Conservation (phyloP, 2,113 vertebrate species). For the Calyptommatus sinebrachiatus region DNA sequence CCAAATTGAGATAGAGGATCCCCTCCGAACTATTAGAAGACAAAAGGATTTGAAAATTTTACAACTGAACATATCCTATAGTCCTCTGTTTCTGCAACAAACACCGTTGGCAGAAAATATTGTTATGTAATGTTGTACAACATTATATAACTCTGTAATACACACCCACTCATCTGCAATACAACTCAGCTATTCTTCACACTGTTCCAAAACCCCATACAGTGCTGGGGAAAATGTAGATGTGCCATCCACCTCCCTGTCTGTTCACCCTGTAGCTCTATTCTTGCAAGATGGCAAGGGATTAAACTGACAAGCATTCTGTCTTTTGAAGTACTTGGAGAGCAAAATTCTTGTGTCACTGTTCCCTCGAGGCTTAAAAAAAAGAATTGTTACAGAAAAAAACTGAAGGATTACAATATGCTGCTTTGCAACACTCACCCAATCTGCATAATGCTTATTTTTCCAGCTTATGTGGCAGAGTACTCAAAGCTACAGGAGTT, state of each 20-base stretch:
- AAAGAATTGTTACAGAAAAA: not conserved
- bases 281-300: not conserved
- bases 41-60: not conserved
- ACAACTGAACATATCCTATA: not conserved
- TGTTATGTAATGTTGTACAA: not conserved
- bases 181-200: not conserved
- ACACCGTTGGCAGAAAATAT: not conserved
- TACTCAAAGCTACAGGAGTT: not conserved
- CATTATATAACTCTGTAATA: not conserved
- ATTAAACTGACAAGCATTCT: constrained; percentile 13
- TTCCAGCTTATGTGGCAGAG: not conserved
- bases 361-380: not conserved
- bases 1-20: not conserved
- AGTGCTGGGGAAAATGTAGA: not conserved
- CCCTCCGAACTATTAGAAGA: not conserved
- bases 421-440: not conserved
- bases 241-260: too few species aligned
- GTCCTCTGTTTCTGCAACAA: not conserved
- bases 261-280: not conserved
- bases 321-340: not conserved
- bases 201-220: not conserved
- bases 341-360: not conserved
- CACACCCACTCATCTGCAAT: not conserved
- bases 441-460: not conserved
- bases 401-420: not conserved